Percentiles rank a stretch among this genome's conserved stretches.
Evolutionary conservation across 2,888 invertebrate species (phyloP).

Genomic region (Conistra vaccinii): DNA sequence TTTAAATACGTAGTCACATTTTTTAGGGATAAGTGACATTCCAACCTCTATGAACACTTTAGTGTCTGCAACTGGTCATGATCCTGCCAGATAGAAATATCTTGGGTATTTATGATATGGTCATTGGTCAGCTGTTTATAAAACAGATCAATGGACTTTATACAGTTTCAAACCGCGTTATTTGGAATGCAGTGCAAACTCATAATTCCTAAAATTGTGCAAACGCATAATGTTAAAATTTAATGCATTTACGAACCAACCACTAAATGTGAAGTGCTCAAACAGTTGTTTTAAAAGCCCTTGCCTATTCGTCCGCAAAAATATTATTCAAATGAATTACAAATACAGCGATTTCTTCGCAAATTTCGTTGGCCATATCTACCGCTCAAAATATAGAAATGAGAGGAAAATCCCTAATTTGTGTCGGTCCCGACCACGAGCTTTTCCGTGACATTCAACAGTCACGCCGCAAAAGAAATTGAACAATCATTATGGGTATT

Average conservation of each 20-base stretch:
- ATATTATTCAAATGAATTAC: constrained; percentile 33
- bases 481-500: constrained; percentile 31
- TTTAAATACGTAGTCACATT: neutral
- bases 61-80: neutral
- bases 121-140: too few relatives aligned
- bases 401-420: constrained; percentile 49
- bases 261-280: constrained; percentile 13
- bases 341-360: constrained; percentile 19
- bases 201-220: neutral
- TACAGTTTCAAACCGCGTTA: neutral
- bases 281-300: constrained; percentile 27
- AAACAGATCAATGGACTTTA: neutral
- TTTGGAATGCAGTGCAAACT: neutral
- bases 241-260: neutral
- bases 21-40: neutral
- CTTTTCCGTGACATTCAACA: constrained; percentile 38
- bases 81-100: neutral
- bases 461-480: constrained; percentile 45
- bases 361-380: constrained; percentile 12
- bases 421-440: constrained; percentile 21
- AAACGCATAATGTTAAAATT: neutral
- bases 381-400: constrained; percentile 42
- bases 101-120: neutral
- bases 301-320: constrained; percentile 20
- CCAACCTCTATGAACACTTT: neutral